Base-by-base conservation (phyloP, 2,113 vertebrate genomes). In the Balaeniceps rex region DNA sequence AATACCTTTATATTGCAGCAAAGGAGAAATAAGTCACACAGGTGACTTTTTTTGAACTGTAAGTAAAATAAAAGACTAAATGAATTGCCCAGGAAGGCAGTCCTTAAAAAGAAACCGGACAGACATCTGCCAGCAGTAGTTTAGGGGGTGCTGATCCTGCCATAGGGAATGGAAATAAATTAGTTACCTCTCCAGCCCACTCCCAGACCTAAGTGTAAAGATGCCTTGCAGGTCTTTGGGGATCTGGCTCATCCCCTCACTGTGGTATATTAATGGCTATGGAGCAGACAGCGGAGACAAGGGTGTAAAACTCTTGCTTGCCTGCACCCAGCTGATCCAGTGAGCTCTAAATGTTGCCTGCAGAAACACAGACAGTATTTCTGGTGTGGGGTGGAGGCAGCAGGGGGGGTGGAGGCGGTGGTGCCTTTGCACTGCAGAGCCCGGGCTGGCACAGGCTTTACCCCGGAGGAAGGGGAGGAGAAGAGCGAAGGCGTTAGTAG, bases 181-280 rank as follows among this genome's bases (percentile, higher is more conserved):
- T 21, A 33, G 40, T 46, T 92, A 54, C 18, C 3, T 79, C 47
- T 71, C 38, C 49, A 83, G 28, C 28, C 10, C 38, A 33, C 17
- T 71, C n/a, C 23, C n/a, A 88, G 47, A 80, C 16, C 6, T 2
- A 49, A 81, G 25, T 5, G 11, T 44, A 47, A 38, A 80, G 44
- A 31, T 40, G 19, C 38, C 44, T 71, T 51, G 15, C 19, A 18
- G 25, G 33, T 42, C 31, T 87, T 42, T 70, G 52, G 29, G 38
- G 26, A 7, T 72, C 70, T 40, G 61, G 51, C 23, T 88, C 8
- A 17, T 19, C 14, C 74, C 29, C 24, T 84, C 52, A 4, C 38
- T 0, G 0, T 19, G 34, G 47, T 28, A 0, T 36, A 6, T 55
- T 5, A 31, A 22, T 44, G 64, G 44, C 14, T 60, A 4, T 2